Percentiles rank a stretch among this genome's conserved stretches.
phyloP scores from a whole-genome alignment of 2,797 vertebrate genomes.

The Valencia hispanica region DNA sequence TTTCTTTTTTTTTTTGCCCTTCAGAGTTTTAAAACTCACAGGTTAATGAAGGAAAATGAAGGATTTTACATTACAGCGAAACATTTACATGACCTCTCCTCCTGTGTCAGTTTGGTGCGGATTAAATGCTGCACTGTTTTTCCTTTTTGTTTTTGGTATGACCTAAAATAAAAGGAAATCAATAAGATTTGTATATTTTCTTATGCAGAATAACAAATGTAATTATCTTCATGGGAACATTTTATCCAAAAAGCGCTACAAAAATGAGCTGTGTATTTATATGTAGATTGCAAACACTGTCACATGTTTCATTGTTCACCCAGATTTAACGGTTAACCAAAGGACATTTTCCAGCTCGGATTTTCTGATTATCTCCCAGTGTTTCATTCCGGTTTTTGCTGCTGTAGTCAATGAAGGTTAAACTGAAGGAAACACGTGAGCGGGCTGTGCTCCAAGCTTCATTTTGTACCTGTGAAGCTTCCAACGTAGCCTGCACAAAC shows the following conservation, averaged over 20 bases:
- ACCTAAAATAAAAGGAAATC: conserved; percentile 13
- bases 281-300: conserved; percentile 59
- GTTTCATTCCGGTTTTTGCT: conserved; percentile 65
- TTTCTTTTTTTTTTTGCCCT: conserved; percentile 9
- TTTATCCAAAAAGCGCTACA: conserved; percentile 44
- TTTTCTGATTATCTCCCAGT: conserved; percentile 31
- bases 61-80: conserved; percentile 39
- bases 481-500: conserved; percentile 42
- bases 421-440: conserved; percentile 35
- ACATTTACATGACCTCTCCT: conserved; percentile 27
- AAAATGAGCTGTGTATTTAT: conserved; percentile 68
- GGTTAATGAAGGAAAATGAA: conserved; percentile 49
- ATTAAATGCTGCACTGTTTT: conserved; percentile 18
- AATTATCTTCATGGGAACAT: conserved; percentile 20
- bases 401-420: conserved; percentile 62
- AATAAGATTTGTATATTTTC: conserved; percentile 30
- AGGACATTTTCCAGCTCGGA: conserved; percentile 33
- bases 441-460: conserved; percentile 33
- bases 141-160: conserved; percentile 15
- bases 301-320: conserved; percentile 29
- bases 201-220: conserved; percentile 31
- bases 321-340: conserved; percentile 50
- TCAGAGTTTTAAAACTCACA: conserved; percentile 33
- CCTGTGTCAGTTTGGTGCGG: neutral
- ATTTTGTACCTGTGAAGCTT: conserved; percentile 61